Base-by-base conservation (phyloP, 2,113 vertebrate species). In the Megalops atlanticus region DNA sequence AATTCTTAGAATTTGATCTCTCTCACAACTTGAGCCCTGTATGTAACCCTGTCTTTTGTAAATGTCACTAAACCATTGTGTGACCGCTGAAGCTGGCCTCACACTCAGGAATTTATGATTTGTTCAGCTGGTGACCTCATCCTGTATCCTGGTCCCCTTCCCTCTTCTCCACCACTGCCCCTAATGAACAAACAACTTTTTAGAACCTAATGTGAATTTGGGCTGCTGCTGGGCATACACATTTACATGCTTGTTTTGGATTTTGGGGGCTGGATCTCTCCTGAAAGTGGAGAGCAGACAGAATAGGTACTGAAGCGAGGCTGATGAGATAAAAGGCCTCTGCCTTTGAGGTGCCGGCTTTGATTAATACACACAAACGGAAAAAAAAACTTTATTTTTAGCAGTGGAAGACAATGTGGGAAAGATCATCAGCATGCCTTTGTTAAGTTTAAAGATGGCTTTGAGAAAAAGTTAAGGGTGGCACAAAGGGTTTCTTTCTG, bases 321-420 rank as follows among this genome's bases (percentile, higher is more conserved):
- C 39, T 75, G 73, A 43, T 75, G 41, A 41, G 18, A n/a, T 12
- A n/a, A 43, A 75, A 43, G n/a, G 5, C 33, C 3, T 21, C 36
- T 36, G 2, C 36, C 31, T 31, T 35, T 35, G 15, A 71, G 27
- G 69, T 36, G 69, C 69, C 15, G 5, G 8, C 84, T 84, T 89
- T 91, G 85, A 91, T 90, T 90, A 90, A 90, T 90, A 85, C 74
- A 76, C 76, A 58, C 64, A 74, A 36, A n/a, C n/a, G n/a, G n/a
- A 77, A 84, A 86, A 85, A 85, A 83, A 83, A 76, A 58, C 85
- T 88, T 90, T 89, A 91, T 90, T 90, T 91, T 91, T 89, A 91
- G 89, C 84, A 52, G 35, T 54, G 82, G 82, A 78, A 33, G 85
- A 85, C 86, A 85, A 70, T 77, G 81, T 80, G 83, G 85, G 27